Percentiles rank a stretch among this genome's conserved stretches.
These are phyloP conservation scores for Urocyon cinereoargenteus DNA, from an alignment of 2,797 vertebrate genomes.

Conservation along the genomic window DNA sequence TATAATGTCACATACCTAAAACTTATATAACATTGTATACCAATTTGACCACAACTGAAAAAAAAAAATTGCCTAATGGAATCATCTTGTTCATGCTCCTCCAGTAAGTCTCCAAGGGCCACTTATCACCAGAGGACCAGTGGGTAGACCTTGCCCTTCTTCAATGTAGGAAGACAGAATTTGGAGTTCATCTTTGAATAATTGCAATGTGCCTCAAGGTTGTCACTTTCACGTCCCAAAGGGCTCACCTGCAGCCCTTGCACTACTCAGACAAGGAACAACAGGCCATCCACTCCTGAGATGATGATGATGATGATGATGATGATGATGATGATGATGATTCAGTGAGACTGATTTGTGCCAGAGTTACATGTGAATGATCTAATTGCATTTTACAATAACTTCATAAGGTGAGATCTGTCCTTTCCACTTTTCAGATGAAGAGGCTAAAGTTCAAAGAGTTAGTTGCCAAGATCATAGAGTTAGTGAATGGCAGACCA, in stretches of 20 bases:
- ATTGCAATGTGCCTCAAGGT: neutral
- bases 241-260: fast-evolving
- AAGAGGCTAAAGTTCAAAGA: neutral
- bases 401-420: neutral
- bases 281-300: fast-evolving
- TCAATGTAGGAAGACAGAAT: neutral
- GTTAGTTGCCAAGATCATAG: neutral
- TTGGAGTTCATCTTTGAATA: neutral
- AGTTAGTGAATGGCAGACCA: neutral
- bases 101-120: neutral
- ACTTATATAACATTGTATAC: neutral
- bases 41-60: neutral
- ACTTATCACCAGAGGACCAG: neutral
- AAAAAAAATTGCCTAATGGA: constrained; percentile 28
- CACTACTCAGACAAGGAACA: neutral
- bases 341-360: neutral
- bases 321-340: too few species aligned
- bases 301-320: neutral
- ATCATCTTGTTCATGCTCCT: neutral
- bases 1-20: neutral
- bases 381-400: neutral
- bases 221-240: neutral
- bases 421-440: neutral
- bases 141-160: neutral
- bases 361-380: neutral